Conservation (phyloP, 2,113 vertebrate species). For the Apteryx mantelli region DNA sequence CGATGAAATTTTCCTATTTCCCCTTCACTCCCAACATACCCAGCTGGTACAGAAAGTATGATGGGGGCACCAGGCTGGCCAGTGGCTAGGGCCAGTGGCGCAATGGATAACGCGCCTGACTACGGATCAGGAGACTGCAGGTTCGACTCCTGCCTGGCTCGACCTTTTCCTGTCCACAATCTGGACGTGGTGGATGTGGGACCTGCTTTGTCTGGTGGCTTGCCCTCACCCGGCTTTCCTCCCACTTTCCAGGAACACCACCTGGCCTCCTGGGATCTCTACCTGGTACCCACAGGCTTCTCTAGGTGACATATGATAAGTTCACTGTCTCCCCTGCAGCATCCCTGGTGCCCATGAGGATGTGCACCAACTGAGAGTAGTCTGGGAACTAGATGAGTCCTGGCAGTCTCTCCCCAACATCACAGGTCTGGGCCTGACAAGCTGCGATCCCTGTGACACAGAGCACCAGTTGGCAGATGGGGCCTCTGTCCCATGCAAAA, state of each 20-base stretch:
- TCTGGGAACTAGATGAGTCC: neutral
- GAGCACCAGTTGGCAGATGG: neutral
- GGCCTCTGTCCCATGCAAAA: no score
- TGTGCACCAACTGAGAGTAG: neutral
- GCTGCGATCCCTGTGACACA: neutral
- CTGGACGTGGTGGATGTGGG: neutral
- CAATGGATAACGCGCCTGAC: conserved; percentile 76
- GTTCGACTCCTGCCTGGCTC: conserved; percentile 79
- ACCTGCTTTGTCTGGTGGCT: neutral
- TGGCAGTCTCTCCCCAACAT: neutral
- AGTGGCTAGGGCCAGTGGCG: conserved; percentile 61
- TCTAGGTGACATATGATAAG: neutral
- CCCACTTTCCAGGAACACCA: no score
- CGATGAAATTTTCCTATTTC: neutral
- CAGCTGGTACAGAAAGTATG: neutral
- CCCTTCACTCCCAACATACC: neutral
- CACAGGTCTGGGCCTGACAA: neutral
- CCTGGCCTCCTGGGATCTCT: no score
- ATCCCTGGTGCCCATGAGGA: neutral
- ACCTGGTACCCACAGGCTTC: no score
- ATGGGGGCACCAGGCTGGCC: neutral
- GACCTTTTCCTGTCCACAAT: neutral
- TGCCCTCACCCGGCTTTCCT: neutral
- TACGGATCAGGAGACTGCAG: conserved; percentile 79
- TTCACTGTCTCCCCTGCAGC: neutral